phyloP scores from a whole-genome alignment of 1,140 invertebrate genomes.

The Olivierus martensii region DNA sequence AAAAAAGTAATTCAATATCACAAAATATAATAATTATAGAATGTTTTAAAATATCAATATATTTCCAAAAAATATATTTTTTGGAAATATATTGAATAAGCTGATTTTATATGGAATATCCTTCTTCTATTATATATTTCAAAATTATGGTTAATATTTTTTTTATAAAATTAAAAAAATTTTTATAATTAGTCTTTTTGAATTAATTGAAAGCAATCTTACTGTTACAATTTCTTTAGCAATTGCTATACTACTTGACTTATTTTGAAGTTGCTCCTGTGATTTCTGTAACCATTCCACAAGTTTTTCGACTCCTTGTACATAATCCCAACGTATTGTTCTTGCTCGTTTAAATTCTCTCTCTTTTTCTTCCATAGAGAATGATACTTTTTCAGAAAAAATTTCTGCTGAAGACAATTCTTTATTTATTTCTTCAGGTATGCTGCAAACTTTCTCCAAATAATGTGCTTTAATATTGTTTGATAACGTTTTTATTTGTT shows the following conservation, averaged over 20 bases:
- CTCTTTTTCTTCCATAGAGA: constrained; percentile 70
- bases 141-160: no score
- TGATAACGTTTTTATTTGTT: constrained; percentile 34
- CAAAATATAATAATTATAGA: no score
- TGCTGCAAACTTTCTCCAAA: constrained; percentile 45
- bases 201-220: constrained; percentile 7
- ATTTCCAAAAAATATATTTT: no score
- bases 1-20: no score
- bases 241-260: constrained; percentile 54
- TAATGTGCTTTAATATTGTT: constrained; percentile 50
- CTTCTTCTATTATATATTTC: no score
- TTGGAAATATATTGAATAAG: no score
- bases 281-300: constrained; percentile 66
- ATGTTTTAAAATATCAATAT: no score
- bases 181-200: no score
- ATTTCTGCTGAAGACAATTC: constrained; percentile 35
- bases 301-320: constrained; percentile 58
- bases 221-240: constrained; percentile 50
- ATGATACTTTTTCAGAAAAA: constrained; percentile 55
- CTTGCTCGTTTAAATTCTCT: constrained; percentile 65
- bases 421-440: constrained; percentile 51
- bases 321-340: constrained; percentile 62
- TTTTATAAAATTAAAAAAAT: no score
- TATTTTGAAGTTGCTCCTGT: constrained; percentile 65
- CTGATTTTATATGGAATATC: no score